Percentiles rank a stretch among this genome's conserved stretches.
These are phyloP conservation scores for Antennarius maculatus DNA, from an alignment of 2,797 vertebrate genomes.

Conservation along the genomic window DNA sequence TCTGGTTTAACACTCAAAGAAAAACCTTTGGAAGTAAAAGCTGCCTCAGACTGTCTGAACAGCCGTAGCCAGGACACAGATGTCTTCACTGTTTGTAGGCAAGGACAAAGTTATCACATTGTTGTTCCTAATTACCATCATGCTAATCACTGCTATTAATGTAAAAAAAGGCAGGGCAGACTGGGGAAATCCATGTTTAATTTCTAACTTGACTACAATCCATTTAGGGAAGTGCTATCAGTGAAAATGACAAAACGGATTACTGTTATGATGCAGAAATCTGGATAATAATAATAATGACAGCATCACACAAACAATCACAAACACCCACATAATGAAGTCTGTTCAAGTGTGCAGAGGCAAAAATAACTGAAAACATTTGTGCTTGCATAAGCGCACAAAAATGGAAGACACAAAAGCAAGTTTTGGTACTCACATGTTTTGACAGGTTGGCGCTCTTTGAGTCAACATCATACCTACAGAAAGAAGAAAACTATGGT, in stretches of 20 bases:
- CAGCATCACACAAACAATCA: conserved; percentile 17
- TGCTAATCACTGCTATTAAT: conserved; percentile 50
- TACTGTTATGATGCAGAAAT: conserved; percentile 39
- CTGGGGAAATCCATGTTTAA: conserved; percentile 31
- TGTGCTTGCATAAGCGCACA: neutral
- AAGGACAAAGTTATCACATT: conserved; percentile 35
- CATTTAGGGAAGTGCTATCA: conserved; percentile 8
- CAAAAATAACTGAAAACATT: neutral
- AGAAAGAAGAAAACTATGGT: conserved; percentile 34
- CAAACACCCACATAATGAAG: neutral
- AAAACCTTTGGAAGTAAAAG: neutral
- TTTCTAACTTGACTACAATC: conserved; percentile 32
- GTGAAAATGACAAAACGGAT: conserved; percentile 47
- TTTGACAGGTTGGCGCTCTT: conserved; percentile 97
- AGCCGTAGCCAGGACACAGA: conserved; percentile 6
- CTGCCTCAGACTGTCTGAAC: conserved; percentile 4
- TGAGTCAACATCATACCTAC: conserved; percentile 96
- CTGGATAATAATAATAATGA: conserved; percentile 42
- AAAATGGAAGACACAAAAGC: neutral
- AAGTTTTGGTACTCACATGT: conserved; percentile 87
- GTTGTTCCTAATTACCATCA: conserved; percentile 59
- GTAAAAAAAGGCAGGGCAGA: conserved; percentile 13
- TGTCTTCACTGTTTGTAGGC: conserved; percentile 7
- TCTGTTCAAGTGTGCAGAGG: neutral
- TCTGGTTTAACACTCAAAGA: neutral